These are phyloP conservation scores for Tokudaia muenninki DNA, from an alignment of 2,797 vertebrate genomes.

Conservation along the genomic window DNA sequence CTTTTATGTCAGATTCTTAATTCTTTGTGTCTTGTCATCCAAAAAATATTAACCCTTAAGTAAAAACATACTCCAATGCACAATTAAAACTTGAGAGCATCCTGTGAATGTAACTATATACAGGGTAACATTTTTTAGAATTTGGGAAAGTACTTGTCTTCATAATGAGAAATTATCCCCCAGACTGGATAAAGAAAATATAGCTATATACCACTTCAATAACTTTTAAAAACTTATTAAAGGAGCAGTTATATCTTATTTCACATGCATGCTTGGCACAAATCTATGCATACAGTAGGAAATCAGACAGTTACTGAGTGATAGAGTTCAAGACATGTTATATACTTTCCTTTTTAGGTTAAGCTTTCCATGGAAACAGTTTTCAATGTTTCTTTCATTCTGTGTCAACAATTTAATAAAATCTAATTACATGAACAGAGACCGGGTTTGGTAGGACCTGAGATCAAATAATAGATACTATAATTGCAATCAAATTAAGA, in stretches of 20 bases:
- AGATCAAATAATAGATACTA: constrained; percentile 26
- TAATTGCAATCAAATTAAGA: constrained; percentile 51
- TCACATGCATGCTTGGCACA: background rate
- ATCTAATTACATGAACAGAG: constrained; percentile 35
- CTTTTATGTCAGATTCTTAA: background rate
- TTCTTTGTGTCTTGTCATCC: background rate
- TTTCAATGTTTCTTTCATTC: background rate
- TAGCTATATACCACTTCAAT: background rate
- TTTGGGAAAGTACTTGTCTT: constrained; percentile 19
- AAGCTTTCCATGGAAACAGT: background rate
- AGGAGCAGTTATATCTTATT: background rate
- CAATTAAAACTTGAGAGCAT: background rate
- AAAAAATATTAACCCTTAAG: constrained; percentile 9
- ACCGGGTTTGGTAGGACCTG: background rate
- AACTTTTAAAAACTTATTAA: constrained; percentile 2
- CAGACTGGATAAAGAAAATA: background rate
- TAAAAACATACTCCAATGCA: background rate
- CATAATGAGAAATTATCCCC: constrained; percentile 39
- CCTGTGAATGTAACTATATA: constrained; percentile 8
- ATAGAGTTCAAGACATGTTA: background rate
- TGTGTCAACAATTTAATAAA: constrained; percentile 6
- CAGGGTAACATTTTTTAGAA: background rate
- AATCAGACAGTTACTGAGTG: background rate
- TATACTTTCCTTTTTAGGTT: background rate
- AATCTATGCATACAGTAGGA: background rate